Conservation (phyloP, 2,888 invertebrate species). For the Zhengitettix transpicula region DNA sequence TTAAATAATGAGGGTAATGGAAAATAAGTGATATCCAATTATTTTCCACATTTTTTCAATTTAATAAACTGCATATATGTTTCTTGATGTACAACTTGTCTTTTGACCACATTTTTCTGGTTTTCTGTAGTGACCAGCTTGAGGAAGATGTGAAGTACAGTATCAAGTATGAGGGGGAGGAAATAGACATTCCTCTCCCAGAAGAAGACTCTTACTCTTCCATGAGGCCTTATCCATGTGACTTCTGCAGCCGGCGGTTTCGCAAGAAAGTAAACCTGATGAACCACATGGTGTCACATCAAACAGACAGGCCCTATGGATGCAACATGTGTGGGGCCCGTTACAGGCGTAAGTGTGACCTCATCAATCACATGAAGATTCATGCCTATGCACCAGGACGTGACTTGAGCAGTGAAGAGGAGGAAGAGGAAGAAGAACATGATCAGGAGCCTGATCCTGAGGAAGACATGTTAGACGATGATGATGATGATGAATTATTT, state of each 20-base stretch:
- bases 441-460: conserved; percentile 13
- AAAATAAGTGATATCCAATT: too few relatives aligned
- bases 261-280: conserved; percentile 68
- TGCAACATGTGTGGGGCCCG: conserved; percentile 70
- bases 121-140: conserved; percentile 5
- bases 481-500: conserved; percentile 29
- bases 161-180: conserved; percentile 26
- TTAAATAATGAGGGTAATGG: too few relatives aligned
- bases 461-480: conserved; percentile 24
- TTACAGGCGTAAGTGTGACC: conserved; percentile 60
- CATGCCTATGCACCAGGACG: conserved; percentile 60
- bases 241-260: conserved; percentile 70
- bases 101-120: not conserved
- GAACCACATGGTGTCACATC: conserved; percentile 78
- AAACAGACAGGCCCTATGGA: conserved; percentile 64
- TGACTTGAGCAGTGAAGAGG: conserved; percentile 21
- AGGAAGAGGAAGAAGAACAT: not conserved
- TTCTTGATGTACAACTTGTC: too few relatives aligned
- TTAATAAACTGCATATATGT: too few relatives aligned
- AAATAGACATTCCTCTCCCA: conserved; percentile 58
- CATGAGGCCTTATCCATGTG: conserved; percentile 67
- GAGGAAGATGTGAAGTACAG: conserved; percentile 2
- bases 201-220: conserved; percentile 63
- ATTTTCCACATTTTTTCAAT: too few relatives aligned
- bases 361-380: conserved; percentile 68